phyloP scores from a whole-genome alignment of 2,888 invertebrate genomes.

The Tetragonisca angustula region DNA sequence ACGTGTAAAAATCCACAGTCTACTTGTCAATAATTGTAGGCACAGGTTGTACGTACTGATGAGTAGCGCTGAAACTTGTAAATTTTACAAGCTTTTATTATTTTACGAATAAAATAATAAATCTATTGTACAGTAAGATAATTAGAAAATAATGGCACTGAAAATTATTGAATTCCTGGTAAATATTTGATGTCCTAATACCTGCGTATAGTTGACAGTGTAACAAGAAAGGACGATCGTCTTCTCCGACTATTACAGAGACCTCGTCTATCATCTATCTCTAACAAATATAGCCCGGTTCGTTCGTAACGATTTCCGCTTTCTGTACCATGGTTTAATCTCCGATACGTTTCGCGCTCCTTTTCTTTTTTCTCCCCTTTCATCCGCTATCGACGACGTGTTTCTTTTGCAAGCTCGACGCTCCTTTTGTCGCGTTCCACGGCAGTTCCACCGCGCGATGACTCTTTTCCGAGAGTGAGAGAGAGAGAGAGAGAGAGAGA shows the following conservation, averaged over 20 bases:
- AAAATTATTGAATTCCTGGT: background rate
- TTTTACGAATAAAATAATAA: background rate
- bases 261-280: background rate
- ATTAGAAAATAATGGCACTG: background rate
- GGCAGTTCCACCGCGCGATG: background rate
- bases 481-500: slow-evolving; percentile 26
- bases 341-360: slow-evolving; percentile 1
- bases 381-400: background rate
- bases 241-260: background rate
- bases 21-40: background rate
- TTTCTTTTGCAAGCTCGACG: background rate
- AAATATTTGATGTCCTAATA: background rate
- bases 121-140: background rate
- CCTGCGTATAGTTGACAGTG: background rate
- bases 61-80: too few species aligned
- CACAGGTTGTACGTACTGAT: background rate
- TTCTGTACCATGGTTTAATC: slow-evolving; percentile 36
- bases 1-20: too few species aligned
- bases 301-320: background rate
- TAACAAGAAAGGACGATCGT: background rate
- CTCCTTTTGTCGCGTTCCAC: slow-evolving; percentile 16
- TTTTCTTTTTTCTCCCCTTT: background rate
- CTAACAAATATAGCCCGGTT: background rate
- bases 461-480: slow-evolving; percentile 17
- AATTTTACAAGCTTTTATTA: too few species aligned